A percentile compares a stretch with the other conserved stretches of the same genome.
These are phyloP conservation scores for Lasius platythorax DNA, from an alignment of 2,888 invertebrate genomes.

Conservation along the genomic window DNA sequence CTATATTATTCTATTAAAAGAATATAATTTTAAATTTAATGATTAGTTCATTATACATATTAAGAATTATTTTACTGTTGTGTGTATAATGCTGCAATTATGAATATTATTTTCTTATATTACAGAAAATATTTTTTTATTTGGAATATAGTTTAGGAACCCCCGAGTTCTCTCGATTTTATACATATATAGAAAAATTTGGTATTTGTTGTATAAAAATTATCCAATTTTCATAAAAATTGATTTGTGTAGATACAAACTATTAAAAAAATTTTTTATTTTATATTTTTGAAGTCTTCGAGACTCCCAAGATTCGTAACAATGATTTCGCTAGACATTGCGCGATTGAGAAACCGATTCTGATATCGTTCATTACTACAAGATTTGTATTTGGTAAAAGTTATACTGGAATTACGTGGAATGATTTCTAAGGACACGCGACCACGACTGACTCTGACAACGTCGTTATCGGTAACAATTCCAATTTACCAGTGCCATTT, in stretches of 20 bases:
- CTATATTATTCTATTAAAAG: neutral
- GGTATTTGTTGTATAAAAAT: neutral
- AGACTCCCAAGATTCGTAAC: neutral
- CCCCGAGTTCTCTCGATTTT: neutral
- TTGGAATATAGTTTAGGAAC: too few species aligned
- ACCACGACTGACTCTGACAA: constrained; percentile 50
- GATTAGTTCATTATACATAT: neutral
- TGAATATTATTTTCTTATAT: neutral
- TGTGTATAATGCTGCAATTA: neutral
- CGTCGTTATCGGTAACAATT: constrained; percentile 66
- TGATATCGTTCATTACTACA: neutral
- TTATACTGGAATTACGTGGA: constrained; percentile 47
- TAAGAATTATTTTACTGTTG: neutral
- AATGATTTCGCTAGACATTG: neutral
- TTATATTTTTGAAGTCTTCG: too few species aligned
- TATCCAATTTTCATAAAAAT: neutral
- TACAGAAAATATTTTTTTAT: neutral
- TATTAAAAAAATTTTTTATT: neutral
- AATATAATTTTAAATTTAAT: neutral
- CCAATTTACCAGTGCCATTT: constrained; percentile 64
- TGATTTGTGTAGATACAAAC: neutral
- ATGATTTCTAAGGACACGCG: constrained; percentile 34
- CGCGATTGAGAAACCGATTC: constrained; percentile 10
- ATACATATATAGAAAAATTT: neutral
- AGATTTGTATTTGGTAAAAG: constrained; percentile 29